A percentile compares a stretch with the other conserved stretches of the same genome.
Evolutionary conservation across 2,113 vertebrate species (phyloP).

Genomic region (Phaethornis superciliosus): DNA sequence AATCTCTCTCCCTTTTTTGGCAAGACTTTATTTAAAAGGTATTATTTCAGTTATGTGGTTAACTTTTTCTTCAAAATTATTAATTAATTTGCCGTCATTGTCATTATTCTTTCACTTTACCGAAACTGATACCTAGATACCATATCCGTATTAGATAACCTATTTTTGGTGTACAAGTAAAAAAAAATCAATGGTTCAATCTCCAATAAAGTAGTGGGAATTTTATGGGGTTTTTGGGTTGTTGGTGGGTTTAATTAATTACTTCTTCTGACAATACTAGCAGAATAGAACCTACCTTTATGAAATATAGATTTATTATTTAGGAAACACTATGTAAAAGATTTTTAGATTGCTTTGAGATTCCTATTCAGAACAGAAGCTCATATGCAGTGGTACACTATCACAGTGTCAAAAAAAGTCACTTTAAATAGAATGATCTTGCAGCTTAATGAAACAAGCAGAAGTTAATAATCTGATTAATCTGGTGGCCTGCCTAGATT

Average conservation of each 20-base stretch:
- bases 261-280: neutral
- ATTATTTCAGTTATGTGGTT: neutral
- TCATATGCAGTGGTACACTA: neutral
- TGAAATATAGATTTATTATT: neutral
- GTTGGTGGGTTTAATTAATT: neutral
- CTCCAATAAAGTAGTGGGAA: neutral
- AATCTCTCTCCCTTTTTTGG: neutral
- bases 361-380: neutral
- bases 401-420: neutral
- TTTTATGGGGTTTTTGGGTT: neutral
- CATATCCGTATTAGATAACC: neutral
- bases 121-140: neutral
- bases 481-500: neutral
- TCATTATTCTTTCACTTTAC: neutral
- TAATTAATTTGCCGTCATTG: neutral
- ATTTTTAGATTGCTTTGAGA: constrained; percentile 8
- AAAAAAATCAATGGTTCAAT: neutral
- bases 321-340: neutral
- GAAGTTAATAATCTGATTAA: constrained; percentile 12
- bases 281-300: neutral
- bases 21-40: neutral
- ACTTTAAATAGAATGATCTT: neutral
- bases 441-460: constrained; percentile 13
- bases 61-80: neutral
- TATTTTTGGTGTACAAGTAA: neutral